A percentile compares a stretch with the other conserved stretches of the same genome.
Conservation (phyloP, 2,113 vertebrate genomes). For the Polypterus senegalus region DNA sequence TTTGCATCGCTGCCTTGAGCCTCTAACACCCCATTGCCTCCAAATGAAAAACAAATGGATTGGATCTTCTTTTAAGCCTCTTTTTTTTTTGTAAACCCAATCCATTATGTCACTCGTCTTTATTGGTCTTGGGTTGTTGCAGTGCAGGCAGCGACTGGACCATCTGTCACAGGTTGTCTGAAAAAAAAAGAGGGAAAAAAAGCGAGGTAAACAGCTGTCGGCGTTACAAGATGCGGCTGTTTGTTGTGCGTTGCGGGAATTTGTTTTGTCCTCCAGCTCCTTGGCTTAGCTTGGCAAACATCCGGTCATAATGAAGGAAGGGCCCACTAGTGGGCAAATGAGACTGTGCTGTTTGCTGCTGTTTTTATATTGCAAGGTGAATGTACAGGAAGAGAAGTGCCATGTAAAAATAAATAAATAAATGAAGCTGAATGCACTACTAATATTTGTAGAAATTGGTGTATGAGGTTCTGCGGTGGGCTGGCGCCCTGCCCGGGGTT, state of each 20-base stretch:
- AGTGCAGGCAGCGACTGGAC: not conserved
- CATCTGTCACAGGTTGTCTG: slow-evolving; percentile 14
- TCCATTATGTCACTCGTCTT: slow-evolving; percentile 7
- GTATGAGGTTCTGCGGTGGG: no score
- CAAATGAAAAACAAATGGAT: slow-evolving; percentile 1
- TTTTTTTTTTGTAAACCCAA: slow-evolving; percentile 1
- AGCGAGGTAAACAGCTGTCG: slow-evolving; percentile 14
- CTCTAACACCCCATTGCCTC: not conserved
- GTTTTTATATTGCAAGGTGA: no score
- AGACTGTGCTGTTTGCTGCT: no score
- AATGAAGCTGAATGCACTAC: no score
- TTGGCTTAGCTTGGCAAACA: no score
- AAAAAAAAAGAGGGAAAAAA: slow-evolving; percentile 2
- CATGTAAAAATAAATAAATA: no score
- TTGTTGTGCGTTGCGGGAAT: slow-evolving; percentile 12
- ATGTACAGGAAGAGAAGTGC: no score
- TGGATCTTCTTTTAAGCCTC: slow-evolving; percentile 8
- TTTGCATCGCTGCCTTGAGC: not conserved
- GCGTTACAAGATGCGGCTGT: slow-evolving; percentile 3
- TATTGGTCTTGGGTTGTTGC: slow-evolving; percentile 4
- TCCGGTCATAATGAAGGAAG: no score
- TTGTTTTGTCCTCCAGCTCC: not conserved
- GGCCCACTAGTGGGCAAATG: no score
- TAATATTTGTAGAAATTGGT: no score
- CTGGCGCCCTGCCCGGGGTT: no score